Base-by-base conservation (phyloP, 1,140 invertebrate genomes). In the Chymomyza costata region DNA sequence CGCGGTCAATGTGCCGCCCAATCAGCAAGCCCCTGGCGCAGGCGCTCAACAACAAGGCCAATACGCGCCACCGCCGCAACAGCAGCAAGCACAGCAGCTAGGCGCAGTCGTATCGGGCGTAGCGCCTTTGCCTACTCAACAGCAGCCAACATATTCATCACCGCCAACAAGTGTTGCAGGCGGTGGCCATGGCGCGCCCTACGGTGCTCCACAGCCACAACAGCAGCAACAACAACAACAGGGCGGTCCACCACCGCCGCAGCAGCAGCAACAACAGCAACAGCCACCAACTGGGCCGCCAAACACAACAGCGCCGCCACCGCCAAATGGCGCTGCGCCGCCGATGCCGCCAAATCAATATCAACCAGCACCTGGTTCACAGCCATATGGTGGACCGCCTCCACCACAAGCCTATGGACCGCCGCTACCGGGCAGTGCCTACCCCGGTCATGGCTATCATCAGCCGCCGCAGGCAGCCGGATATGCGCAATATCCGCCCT, bases 371-470 rank as follows among this genome's bases (percentile, higher is more conserved):
- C 83, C 83, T 1, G 78, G 76, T 7, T 56, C 71, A 1, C 83
- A 85, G 39, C 73, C 81, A 0, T 85, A 85, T 16, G 76, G 83
- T 0, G 78, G 80, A 35, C n/a, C n/a, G 21, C 21, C 57, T 2
- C 80, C 80, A 10, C 74, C 81, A 3, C 83, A 85, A 15, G 64
- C 54, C 8, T 84, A 84, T 37, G 83, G 83, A 3, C 82, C 83
- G 11, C 83, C 83, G 30, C 82, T 81, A 15, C 82, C 82, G 13
- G 80, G 73, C 0, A 67, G 76, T 15, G 76, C 76, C 2, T 85
- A 85, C 76, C 80, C 83, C 2, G 69, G 82, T 0, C 83, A 85
- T 39, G 83, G 67, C 1, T 85, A 85, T 54, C 83, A 85, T 65
- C 83, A 82, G 45, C 80, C 80, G 32, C 82, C 73, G 0, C 73